Conservation (phyloP, 1,140 invertebrate species). For the Bombus pascuorum region DNA sequence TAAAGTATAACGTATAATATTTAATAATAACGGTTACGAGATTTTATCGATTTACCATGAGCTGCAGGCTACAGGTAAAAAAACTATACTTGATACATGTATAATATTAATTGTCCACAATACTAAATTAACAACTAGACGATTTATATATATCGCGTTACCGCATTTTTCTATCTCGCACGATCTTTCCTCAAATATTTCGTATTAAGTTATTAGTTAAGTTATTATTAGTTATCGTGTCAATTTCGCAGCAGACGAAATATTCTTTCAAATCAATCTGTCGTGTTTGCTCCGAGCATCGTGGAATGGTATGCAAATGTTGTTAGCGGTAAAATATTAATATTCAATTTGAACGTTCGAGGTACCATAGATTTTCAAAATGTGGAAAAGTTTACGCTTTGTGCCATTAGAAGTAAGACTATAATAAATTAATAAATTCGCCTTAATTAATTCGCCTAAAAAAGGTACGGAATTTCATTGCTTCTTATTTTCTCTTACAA, state of each 20-base stretch:
- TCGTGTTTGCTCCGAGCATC: neutral
- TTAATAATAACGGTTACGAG: neutral
- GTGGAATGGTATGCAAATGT: neutral
- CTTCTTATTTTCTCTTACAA: neutral
- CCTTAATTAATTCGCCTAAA: too few relatives aligned
- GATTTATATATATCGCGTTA: neutral
- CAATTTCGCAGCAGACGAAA: neutral
- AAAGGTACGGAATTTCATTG: neutral
- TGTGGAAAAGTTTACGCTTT: neutral
- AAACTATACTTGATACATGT: neutral
- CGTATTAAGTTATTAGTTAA: neutral
- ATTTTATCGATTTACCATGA: neutral
- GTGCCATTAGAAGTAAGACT: neutral
- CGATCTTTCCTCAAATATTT: neutral
- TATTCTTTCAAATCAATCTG: neutral
- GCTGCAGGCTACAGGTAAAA: constrained; percentile 22
- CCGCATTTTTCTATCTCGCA: neutral
- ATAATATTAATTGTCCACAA: too few relatives aligned
- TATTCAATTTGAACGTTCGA: too few relatives aligned
- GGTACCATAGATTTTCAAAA: too few relatives aligned
- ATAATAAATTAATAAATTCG: neutral
- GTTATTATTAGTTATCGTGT: neutral
- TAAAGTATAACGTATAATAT: neutral
- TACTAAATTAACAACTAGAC: neutral
- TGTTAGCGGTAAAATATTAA: constrained; percentile 12